A percentile compares a stretch with the other conserved stretches of the same genome.
Conservation (phyloP, 2,797 vertebrate species). For the Trematomus bernacchii region DNA sequence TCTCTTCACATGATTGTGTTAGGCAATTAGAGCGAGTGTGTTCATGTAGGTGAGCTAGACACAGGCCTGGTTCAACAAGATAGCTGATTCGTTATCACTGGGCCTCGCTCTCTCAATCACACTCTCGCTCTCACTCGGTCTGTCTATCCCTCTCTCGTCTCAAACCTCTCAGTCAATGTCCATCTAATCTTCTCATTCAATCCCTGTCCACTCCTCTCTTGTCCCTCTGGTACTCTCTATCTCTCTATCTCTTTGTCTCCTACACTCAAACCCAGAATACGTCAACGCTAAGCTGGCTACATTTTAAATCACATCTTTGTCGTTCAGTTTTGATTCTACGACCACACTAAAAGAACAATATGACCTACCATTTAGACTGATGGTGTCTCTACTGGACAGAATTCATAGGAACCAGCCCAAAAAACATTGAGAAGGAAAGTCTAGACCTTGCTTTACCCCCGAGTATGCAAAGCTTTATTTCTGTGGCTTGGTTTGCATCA, state of each 20-base stretch:
- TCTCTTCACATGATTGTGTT: slow-evolving; percentile 72
- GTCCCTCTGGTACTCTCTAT: slow-evolving; percentile 16
- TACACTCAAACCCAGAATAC: slow-evolving; percentile 26
- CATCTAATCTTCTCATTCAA: slow-evolving; percentile 61
- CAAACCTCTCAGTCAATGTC: slow-evolving; percentile 53
- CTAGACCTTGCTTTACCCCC: neutral
- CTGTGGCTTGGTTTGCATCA: neutral
- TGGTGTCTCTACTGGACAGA: neutral
- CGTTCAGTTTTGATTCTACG: slow-evolving; percentile 1
- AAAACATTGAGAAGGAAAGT: neutral
- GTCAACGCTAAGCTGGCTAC: slow-evolving; percentile 4
- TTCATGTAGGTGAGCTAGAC: slow-evolving; percentile 54
- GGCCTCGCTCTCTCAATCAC: slow-evolving; percentile 41
- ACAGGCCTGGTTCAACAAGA: slow-evolving; percentile 69
- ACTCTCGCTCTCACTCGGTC: slow-evolving; percentile 4
- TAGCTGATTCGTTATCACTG: slow-evolving; percentile 69
- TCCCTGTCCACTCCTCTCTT: slow-evolving; percentile 26
- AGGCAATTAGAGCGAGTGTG: slow-evolving; percentile 60
- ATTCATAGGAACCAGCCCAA: neutral
- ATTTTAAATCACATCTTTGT: slow-evolving; percentile 1
- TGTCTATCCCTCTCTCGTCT: slow-evolving; percentile 44
- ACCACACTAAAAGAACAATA: neutral
- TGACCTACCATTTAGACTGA: neutral
- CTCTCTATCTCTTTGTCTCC: slow-evolving; percentile 13
- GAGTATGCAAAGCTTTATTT: neutral